Evolutionary conservation across 2,113 vertebrate genomes (phyloP).

Genomic region (Carassius gibelio): DNA sequence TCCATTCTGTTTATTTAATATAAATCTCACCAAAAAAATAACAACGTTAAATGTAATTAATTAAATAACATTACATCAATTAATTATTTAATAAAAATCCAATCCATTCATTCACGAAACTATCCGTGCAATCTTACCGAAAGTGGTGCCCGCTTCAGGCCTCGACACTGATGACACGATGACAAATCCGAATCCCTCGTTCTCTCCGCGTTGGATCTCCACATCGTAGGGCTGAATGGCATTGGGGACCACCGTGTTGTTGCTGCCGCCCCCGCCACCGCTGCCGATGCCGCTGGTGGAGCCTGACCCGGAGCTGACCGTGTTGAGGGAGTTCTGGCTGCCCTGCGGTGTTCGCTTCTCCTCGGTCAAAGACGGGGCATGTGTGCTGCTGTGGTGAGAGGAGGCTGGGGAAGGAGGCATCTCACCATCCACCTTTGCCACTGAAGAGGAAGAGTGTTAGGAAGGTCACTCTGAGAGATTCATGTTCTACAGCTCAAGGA

Average conservation of each 20-base stretch:
- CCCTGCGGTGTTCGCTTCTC: slow-evolving; percentile 94
- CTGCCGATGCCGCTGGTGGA: slow-evolving; percentile 88
- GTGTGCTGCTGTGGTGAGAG: slow-evolving; percentile 96
- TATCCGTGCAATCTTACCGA: slow-evolving; percentile 81
- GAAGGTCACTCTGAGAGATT: slow-evolving; percentile 19
- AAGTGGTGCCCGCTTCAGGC: slow-evolving; percentile 93
- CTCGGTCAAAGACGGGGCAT: slow-evolving; percentile 90
- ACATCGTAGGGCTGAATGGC: slow-evolving; percentile 92
- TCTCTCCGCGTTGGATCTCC: slow-evolving; percentile 93
- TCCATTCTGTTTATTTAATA: neutral
- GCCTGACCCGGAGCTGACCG: slow-evolving; percentile 95
- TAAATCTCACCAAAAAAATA: neutral
- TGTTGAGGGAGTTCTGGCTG: slow-evolving; percentile 97
- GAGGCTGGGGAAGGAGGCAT: slow-evolving; percentile 93
- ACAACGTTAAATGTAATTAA: neutral
- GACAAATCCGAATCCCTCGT: slow-evolving; percentile 96
- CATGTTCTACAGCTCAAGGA: slow-evolving; percentile 19
- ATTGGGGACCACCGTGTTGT: slow-evolving; percentile 75
- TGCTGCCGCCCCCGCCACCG: slow-evolving; percentile 77
- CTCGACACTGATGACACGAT: slow-evolving; percentile 96
- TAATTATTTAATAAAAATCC: neutral
- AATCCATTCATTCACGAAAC: no score
- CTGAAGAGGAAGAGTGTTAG: slow-evolving; percentile 59
- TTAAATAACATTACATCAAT: neutral
- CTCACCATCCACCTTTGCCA: slow-evolving; percentile 87